phyloP scores from a whole-genome alignment of 2,888 invertebrate genomes.

The Pherbina coryleti region DNA sequence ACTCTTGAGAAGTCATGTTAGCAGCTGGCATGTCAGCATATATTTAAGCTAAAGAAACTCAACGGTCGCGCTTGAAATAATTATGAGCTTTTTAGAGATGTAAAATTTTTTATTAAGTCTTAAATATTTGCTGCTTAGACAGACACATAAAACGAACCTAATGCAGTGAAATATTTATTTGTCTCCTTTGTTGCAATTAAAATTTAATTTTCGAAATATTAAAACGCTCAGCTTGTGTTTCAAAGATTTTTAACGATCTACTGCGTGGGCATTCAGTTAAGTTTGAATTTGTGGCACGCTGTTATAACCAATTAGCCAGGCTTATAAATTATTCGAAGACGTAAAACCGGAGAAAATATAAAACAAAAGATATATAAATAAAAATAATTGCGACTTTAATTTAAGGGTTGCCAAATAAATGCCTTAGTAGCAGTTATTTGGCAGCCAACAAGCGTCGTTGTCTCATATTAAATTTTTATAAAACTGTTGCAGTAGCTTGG shows the following conservation, averaged over 20 bases:
- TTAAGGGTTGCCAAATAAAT: neutral
- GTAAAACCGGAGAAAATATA: neutral
- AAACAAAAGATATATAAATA: no score
- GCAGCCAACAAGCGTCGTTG: neutral
- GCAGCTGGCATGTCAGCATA: neutral
- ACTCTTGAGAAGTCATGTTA: neutral
- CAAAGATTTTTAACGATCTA: neutral
- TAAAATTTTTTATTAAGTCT: no score
- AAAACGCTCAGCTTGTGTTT: neutral
- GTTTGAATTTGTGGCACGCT: slow-evolving; percentile 37
- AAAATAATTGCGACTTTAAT: neutral
- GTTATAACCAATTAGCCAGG: slow-evolving; percentile 46
- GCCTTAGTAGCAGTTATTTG: no score
- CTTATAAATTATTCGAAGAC: slow-evolving; percentile 38
- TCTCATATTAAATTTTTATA: neutral
- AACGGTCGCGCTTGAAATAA: no score
- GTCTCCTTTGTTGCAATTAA: neutral
- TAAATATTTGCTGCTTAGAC: no score
- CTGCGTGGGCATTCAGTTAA: slow-evolving; percentile 7
- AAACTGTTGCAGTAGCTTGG: neutral
- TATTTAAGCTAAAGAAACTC: no score
- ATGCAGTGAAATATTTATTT: no score
- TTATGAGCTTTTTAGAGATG: no score
- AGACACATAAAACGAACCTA: no score
- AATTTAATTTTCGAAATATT: neutral